Percentiles rank a stretch among this genome's conserved stretches.
phyloP scores from a whole-genome alignment of 2,888 invertebrate genomes.

The Drosophila putrida region DNA sequence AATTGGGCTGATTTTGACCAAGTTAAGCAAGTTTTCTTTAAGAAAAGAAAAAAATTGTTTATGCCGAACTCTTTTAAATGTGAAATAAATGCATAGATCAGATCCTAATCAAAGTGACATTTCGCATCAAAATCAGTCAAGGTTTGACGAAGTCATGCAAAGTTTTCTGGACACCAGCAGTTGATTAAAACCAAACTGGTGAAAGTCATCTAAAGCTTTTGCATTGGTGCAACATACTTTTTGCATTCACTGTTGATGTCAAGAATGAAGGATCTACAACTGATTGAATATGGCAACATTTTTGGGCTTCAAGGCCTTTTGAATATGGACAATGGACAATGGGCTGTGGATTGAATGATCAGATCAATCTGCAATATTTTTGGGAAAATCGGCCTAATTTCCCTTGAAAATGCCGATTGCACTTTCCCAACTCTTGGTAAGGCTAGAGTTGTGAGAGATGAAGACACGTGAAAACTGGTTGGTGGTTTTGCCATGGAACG shows the following conservation, averaged over 20 bases:
- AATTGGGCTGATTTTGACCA: too few species aligned
- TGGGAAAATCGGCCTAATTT: slow-evolving; percentile 9
- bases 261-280: not conserved
- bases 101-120: too few species aligned
- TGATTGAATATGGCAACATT: not conserved
- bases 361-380: slow-evolving; percentile 6
- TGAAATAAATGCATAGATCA: too few species aligned
- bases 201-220: not conserved
- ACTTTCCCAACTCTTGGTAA: not conserved
- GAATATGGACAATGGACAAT: not conserved
- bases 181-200: not conserved
- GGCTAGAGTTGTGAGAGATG: not conserved
- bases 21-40: too few species aligned
- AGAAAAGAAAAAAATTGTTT: too few species aligned
- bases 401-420: not conserved
- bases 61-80: too few species aligned
- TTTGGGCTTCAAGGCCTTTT: not conserved
- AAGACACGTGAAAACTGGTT: not conserved
- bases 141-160: too few species aligned
- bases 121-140: too few species aligned
- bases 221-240: not conserved
- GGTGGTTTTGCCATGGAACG: slow-evolving; percentile 2
- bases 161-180: not conserved
- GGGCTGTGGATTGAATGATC: slow-evolving; percentile 7
- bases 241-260: not conserved